These are phyloP conservation scores for Schizopygopsis malacanthus DNA, from an alignment of 2,797 vertebrate genomes.

Conservation along the genomic window DNA sequence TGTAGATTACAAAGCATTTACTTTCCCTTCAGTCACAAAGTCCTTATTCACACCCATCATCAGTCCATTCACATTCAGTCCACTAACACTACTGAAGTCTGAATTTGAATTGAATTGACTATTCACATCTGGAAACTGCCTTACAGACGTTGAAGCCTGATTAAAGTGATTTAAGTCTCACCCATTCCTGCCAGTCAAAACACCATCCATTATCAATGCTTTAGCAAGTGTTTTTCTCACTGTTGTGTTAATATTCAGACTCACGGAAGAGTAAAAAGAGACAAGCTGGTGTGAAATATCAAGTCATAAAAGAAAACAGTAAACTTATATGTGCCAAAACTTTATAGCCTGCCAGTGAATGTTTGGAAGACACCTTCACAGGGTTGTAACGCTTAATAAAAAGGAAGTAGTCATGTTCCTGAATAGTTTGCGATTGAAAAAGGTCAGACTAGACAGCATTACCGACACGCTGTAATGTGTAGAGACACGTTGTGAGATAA, in stretches of 20 bases:
- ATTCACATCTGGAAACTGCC: conserved; percentile 38
- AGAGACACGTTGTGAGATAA: not conserved
- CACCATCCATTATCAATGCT: conserved; percentile 25
- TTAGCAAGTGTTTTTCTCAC: conserved; percentile 40
- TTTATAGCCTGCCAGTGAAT: conserved; percentile 47
- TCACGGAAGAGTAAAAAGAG: conserved; percentile 39
- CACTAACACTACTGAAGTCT: conserved; percentile 3
- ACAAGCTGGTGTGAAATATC: conserved; percentile 48
- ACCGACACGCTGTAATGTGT: conserved; percentile 24
- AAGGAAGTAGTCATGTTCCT: conserved; percentile 12
- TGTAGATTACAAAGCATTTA: conserved; percentile 16
- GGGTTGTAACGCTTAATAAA: conserved; percentile 46
- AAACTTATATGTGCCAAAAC: conserved; percentile 37
- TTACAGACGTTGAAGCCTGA: not conserved
- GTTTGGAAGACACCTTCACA: conserved; percentile 50
- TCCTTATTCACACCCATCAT: conserved; percentile 29
- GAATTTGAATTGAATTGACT: conserved; percentile 49
- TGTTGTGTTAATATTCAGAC: conserved; percentile 52
- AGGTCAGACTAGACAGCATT: conserved; percentile 13
- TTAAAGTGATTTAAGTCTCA: conserved; percentile 28
- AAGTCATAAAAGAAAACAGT: conserved; percentile 42
- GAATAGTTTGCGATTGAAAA: conserved; percentile 24
- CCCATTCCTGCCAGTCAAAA: conserved; percentile 15
- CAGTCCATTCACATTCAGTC: conserved; percentile 28
- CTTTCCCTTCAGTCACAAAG: conserved; percentile 19